phyloP scores from a whole-genome alignment of 1,140 invertebrate species.

The Portunus trituberculatus region DNA sequence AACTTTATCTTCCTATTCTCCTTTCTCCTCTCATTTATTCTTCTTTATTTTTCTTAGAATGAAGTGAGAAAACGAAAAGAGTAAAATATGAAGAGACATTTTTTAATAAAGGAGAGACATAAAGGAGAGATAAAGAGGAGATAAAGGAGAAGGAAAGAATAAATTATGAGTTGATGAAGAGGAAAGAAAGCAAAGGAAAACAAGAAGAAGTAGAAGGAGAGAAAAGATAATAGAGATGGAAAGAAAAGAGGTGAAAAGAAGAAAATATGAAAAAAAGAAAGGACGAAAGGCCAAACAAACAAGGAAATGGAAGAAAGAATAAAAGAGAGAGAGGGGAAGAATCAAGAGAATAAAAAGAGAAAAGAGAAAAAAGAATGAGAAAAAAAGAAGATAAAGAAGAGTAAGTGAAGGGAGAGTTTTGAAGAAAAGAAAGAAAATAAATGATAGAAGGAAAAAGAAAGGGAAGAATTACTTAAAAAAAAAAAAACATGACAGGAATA shows the following conservation, averaged over 20 bases:
- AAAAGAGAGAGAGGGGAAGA: background rate
- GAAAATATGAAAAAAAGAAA: background rate
- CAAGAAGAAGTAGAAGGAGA: background rate
- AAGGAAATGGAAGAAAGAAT: slow-evolving; percentile 14
- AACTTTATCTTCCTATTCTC: background rate
- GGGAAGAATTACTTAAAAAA: background rate
- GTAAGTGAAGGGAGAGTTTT: background rate
- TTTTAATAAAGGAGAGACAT: too few species aligned
- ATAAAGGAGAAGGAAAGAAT: background rate
- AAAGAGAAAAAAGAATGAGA: background rate
- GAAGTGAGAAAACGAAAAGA: too few species aligned
- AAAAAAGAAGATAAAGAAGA: background rate
- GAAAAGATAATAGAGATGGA: too few species aligned
- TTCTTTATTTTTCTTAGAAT: too few species aligned
- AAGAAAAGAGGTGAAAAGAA: background rate
- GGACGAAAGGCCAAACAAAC: background rate
- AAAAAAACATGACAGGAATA: background rate
- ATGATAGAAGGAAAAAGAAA: too few species aligned
- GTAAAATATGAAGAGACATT: too few species aligned
- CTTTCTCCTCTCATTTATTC: background rate
- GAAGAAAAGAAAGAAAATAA: background rate
- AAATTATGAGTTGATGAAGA: too few species aligned
- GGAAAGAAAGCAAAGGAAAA: background rate
- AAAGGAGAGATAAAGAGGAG: slow-evolving; percentile 23
- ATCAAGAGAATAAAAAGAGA: background rate